These are phyloP conservation scores for Thecophora atra DNA, from an alignment of 2,888 invertebrate genomes.

Conservation along the genomic window DNA sequence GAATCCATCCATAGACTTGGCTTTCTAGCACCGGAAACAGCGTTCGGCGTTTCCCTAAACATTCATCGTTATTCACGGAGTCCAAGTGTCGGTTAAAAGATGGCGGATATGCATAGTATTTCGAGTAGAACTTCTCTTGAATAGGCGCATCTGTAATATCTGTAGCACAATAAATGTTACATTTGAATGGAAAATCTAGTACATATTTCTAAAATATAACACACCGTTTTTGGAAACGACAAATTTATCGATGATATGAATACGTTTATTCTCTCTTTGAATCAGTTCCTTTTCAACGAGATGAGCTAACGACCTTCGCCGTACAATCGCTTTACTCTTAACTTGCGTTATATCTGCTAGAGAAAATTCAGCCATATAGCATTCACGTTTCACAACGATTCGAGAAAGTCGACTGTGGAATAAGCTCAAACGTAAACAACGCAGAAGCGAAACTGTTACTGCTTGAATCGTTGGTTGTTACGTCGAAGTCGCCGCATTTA, in stretches of 20 bases:
- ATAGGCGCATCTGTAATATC: slow-evolving; percentile 52
- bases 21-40: slow-evolving; percentile 55
- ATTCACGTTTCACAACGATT: background rate
- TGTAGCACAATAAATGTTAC: background rate
- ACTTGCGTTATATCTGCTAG: background rate
- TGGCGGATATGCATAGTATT: slow-evolving; percentile 44
- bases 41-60: background rate
- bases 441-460: background rate
- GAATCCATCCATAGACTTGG: slow-evolving; percentile 61
- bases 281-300: slow-evolving; percentile 62
- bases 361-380: background rate
- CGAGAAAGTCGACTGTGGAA: too few species aligned
- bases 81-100: slow-evolving; percentile 19
- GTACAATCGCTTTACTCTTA: background rate
- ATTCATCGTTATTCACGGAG: slow-evolving; percentile 10
- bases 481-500: background rate
- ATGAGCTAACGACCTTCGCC: slow-evolving; percentile 50
- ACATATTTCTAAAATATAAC: slow-evolving; percentile 13
- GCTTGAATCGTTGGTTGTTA: too few species aligned
- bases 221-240: slow-evolving; percentile 54
- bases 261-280: slow-evolving; percentile 56
- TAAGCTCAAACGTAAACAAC: background rate
- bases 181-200: background rate
- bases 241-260: slow-evolving; percentile 54
- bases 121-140: slow-evolving; percentile 57